Conservation (phyloP, 2,888 invertebrate species). For the Lepeophtheirus nordmannii region DNA sequence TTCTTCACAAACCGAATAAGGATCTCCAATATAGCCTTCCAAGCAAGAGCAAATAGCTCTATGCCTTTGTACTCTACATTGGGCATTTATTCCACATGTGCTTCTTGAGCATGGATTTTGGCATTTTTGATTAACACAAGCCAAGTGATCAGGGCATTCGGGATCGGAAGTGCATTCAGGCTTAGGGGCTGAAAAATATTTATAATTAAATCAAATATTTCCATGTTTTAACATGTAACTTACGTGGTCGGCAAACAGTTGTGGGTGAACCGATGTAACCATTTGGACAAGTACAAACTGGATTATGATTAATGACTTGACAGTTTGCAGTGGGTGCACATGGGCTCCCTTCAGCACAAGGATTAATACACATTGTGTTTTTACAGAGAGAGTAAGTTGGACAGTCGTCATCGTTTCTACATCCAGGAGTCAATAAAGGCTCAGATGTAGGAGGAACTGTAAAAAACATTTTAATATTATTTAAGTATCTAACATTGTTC, state of each 20-base stretch:
- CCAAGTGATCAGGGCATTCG: slow-evolving; percentile 52
- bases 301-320: slow-evolving; percentile 62
- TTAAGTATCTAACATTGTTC: background rate
- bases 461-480: background rate
- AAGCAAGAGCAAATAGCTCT: slow-evolving; percentile 51
- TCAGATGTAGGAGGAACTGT: slow-evolving; percentile 28
- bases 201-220: too few relatives aligned
- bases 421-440: slow-evolving; percentile 42
- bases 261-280: slow-evolving; percentile 77
- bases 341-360: slow-evolving; percentile 46
- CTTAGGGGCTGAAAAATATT: slow-evolving; percentile 31
- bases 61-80: slow-evolving; percentile 58
- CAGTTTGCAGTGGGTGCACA: slow-evolving; percentile 70
- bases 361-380: slow-evolving; percentile 66
- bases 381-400: slow-evolving; percentile 61
- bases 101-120: slow-evolving; percentile 44
- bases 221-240: background rate
- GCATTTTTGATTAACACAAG: slow-evolving; percentile 52
- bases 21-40: slow-evolving; percentile 56
- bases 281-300: slow-evolving; percentile 66
- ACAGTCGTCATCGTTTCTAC: slow-evolving; percentile 63
- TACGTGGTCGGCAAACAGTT: slow-evolving; percentile 49
- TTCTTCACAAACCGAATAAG: slow-evolving; percentile 60
- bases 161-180: slow-evolving; percentile 58
- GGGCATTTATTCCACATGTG: slow-evolving; percentile 48